Percentiles rank a stretch among this genome's conserved stretches.
phyloP scores from a whole-genome alignment of 2,797 vertebrate genomes.

The Falco berigora region DNA sequence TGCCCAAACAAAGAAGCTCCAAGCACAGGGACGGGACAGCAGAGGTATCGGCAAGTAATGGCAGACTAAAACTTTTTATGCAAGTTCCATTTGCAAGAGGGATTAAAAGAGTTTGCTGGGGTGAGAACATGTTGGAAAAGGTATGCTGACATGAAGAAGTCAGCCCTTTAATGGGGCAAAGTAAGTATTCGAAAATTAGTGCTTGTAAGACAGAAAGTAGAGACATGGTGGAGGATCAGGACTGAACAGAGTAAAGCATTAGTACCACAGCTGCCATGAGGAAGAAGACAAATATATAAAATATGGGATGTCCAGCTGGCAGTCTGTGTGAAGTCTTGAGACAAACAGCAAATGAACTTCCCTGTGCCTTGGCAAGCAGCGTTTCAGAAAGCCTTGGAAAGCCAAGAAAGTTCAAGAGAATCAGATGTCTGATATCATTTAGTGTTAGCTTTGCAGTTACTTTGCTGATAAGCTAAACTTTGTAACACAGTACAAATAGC shows the following conservation, averaged over 20 bases:
- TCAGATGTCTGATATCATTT: background rate
- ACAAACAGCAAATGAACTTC: background rate
- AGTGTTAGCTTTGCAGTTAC: background rate
- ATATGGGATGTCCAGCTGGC: background rate
- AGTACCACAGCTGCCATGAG: background rate
- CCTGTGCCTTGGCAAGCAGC: background rate
- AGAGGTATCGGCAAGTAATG: background rate
- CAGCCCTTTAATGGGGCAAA: background rate
- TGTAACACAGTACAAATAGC: background rate
- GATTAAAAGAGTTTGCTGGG: background rate
- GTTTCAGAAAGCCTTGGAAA: background rate
- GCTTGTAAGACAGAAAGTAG: background rate
- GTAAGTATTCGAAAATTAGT: background rate
- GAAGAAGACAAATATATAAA: background rate
- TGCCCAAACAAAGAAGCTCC: background rate
- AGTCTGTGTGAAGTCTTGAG: background rate
- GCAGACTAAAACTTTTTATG: background rate
- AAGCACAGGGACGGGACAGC: background rate
- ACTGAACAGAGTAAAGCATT: background rate
- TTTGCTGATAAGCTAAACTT: background rate
- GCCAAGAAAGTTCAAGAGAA: background rate
- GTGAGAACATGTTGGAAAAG: background rate
- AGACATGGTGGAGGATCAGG: background rate
- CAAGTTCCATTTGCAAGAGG: background rate
- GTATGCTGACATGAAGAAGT: background rate